Conservation (phyloP, 2,888 invertebrate species). For the Nemoura dubitans region DNA sequence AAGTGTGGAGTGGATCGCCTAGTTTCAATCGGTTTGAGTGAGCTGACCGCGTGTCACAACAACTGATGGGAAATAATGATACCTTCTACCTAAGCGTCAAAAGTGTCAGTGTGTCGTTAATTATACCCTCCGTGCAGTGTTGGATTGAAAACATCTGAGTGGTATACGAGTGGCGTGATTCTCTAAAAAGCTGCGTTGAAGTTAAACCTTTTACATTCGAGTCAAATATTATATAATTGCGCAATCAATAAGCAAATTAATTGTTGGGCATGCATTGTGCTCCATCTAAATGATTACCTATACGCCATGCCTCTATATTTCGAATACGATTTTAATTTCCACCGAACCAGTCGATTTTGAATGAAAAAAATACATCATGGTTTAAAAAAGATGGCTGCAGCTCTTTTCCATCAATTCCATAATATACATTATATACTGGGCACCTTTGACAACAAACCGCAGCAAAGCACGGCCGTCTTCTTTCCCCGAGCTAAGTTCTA, state of each 20-base stretch:
- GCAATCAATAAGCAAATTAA: no score
- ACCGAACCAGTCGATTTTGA: neutral
- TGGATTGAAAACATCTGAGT: neutral
- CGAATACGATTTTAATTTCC: no score
- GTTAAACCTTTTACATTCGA: no score
- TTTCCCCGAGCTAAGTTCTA: neutral
- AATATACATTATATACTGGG: neutral
- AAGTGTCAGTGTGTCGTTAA: neutral
- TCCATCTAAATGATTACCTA: no score
- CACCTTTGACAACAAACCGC: conserved; percentile 9
- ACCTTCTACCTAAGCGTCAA: neutral
- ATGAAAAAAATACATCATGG: neutral
- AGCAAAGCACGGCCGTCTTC: neutral
- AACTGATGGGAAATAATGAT: neutral
- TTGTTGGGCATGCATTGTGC: no score
- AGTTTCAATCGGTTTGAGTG: neutral
- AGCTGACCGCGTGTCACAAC: neutral
- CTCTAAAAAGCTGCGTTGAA: no score
- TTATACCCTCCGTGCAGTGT: neutral
- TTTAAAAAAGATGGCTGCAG: conserved; percentile 15
- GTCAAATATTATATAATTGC: no score
- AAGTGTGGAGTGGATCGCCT: conserved; percentile 21
- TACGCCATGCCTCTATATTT: no score
- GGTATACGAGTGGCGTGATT: neutral
- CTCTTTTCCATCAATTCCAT: neutral